phyloP scores from a whole-genome alignment of 2,113 vertebrate genomes.

The Coracopsis vasa region DNA sequence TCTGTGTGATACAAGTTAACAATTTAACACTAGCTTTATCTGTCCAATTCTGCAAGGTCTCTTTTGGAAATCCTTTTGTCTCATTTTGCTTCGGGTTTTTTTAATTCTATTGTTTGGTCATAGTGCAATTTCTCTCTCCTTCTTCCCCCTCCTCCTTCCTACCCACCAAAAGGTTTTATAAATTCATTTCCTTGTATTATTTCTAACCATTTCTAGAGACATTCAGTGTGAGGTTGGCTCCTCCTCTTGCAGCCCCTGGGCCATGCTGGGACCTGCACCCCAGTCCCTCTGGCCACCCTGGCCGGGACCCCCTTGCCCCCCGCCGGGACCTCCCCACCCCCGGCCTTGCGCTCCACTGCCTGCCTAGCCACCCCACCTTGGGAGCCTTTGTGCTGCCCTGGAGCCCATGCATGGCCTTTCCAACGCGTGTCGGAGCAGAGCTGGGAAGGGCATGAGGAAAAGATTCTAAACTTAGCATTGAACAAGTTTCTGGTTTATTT shows the following conservation, averaged over 20 bases:
- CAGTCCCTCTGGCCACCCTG: not conserved
- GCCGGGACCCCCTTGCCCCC: not conserved
- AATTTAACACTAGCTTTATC: constrained; percentile 89
- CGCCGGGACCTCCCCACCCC: too few relatives aligned
- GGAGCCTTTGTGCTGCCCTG: rapidly evolving
- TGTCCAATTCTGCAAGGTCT: constrained; percentile 78
- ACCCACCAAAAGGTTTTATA: constrained; percentile 50
- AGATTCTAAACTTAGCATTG: constrained; percentile 79
- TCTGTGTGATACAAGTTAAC: constrained; percentile 83
- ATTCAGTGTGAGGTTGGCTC: constrained; percentile 50
- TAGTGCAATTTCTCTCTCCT: constrained; percentile 76
- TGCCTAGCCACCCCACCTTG: too few relatives aligned
- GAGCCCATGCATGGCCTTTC: not conserved
- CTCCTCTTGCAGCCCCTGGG: not conserved
- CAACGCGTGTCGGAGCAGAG: not conserved
- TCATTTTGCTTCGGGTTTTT: constrained; percentile 19
- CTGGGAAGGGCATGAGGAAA: not conserved
- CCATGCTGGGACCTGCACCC: not conserved
- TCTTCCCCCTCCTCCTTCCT: constrained; percentile 32
- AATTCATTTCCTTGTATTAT: constrained; percentile 67
- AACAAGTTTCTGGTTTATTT: constrained; percentile 78
- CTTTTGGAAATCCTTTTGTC: constrained; percentile 64
- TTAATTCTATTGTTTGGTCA: constrained; percentile 70
- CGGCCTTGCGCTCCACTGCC: too few relatives aligned
- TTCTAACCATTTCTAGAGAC: constrained; percentile 34